These are phyloP conservation scores for Erinaceus europaeus DNA, from an alignment of 2,113 vertebrate genomes.

Conservation along the genomic window DNA sequence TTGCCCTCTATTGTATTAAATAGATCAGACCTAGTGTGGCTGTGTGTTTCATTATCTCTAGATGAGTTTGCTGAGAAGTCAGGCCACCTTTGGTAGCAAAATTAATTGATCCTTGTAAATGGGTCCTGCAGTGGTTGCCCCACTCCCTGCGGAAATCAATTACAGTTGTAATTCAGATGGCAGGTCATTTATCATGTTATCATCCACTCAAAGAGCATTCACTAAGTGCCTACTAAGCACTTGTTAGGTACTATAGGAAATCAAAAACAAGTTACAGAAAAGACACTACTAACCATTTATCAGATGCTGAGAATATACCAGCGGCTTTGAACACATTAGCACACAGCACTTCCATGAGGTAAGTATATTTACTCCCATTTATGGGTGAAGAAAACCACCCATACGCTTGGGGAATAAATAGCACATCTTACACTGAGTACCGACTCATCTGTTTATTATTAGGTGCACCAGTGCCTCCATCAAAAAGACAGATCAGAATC, in stretches of 20 bases:
- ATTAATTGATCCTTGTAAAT: slow-evolving; percentile 2
- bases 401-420: too few species aligned
- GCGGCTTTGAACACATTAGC: not conserved
- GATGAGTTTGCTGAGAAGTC: slow-evolving; percentile 14
- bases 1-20: slow-evolving; percentile 51
- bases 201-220: not conserved
- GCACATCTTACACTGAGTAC: too few species aligned
- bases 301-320: not conserved
- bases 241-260: not conserved
- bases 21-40: slow-evolving; percentile 6
- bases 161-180: not conserved
- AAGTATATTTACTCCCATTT: not conserved
- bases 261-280: not conserved
- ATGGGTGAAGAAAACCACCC: not conserved
- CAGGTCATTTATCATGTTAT: not conserved
- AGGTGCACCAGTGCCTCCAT: too few species aligned
- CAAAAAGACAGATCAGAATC: too few species aligned
- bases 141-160: not conserved
- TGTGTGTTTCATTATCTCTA: not conserved
- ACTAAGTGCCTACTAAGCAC: not conserved
- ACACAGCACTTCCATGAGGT: not conserved
- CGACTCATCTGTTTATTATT: too few species aligned
- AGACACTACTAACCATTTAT: not conserved
- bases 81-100: not conserved
- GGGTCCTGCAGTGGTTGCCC: not conserved